These are phyloP conservation scores for Abrostola triplasia DNA, from an alignment of 2,888 invertebrate genomes.

Conservation along the genomic window DNA sequence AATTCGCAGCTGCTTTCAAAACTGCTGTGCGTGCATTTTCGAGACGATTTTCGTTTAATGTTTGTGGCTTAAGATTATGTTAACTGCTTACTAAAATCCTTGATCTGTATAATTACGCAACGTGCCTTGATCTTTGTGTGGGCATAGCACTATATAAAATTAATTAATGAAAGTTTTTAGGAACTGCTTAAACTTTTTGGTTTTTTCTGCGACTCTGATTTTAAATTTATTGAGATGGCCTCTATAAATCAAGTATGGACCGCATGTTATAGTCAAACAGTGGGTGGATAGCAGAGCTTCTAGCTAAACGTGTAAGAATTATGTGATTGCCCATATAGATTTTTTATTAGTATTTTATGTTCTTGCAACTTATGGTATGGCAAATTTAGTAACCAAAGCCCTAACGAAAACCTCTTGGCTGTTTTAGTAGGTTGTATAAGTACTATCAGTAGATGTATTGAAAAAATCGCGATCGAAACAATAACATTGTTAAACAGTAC, in stretches of 20 bases:
- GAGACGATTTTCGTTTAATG: slow-evolving; percentile 31
- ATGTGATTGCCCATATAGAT: neutral
- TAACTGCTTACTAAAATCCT: slow-evolving; percentile 43
- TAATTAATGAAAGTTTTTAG: slow-evolving; percentile 17
- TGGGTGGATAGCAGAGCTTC: neutral
- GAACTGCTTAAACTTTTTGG: neutral
- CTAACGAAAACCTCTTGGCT: no score
- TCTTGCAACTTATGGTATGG: neutral
- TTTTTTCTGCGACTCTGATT: neutral
- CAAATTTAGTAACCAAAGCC: no score
- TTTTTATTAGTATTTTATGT: neutral
- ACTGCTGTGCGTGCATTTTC: slow-evolving; percentile 32
- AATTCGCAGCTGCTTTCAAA: slow-evolving; percentile 57
- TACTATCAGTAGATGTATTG: no score
- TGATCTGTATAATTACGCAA: slow-evolving; percentile 46
- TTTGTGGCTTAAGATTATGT: slow-evolving; percentile 36
- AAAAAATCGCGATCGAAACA: no score
- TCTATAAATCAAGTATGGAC: neutral
- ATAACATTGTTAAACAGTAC: no score
- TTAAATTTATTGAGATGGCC: neutral
- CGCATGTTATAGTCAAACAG: neutral
- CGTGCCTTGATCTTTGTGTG: slow-evolving; percentile 42
- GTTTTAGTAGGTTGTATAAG: no score
- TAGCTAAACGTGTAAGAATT: neutral
- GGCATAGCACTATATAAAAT: slow-evolving; percentile 7